These are phyloP conservation scores for Piscicola geometra DNA, from an alignment of 2,888 invertebrate genomes.

Conservation along the genomic window DNA sequence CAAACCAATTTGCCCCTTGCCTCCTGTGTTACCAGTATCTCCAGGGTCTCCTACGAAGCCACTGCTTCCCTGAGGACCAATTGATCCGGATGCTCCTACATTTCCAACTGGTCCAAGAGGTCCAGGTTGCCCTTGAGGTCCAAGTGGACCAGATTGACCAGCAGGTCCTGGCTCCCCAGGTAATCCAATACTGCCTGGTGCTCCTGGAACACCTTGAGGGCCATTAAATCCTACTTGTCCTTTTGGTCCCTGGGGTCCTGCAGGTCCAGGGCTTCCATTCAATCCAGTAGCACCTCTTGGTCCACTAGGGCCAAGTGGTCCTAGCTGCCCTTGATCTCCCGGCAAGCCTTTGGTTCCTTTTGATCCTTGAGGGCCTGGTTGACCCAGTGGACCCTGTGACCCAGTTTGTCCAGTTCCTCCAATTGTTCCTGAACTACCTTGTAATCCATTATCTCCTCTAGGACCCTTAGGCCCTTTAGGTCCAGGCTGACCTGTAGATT, in stretches of 20 bases:
- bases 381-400: conserved; percentile 35
- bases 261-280: conserved; percentile 35
- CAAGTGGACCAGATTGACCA: conserved; percentile 35
- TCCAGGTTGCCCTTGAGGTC: conserved; percentile 43
- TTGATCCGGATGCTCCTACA: conserved; percentile 26
- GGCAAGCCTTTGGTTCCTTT: conserved; percentile 17
- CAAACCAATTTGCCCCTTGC: conserved; percentile 9
- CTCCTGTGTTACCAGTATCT: conserved; percentile 22
- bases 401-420: conserved; percentile 39
- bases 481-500: conserved; percentile 18
- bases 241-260: conserved; percentile 35
- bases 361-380: conserved; percentile 35
- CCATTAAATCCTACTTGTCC: conserved; percentile 36
- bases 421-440: conserved; percentile 33
- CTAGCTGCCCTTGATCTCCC: conserved; percentile 25
- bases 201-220: conserved; percentile 32
- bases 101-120: conserved; percentile 32
- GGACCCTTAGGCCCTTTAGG: conserved; percentile 38
- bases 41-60: conserved; percentile 26
- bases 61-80: conserved; percentile 24
- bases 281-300: conserved; percentile 22
- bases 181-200: conserved; percentile 31
- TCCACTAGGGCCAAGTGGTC: conserved; percentile 36
- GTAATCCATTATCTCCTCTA: conserved; percentile 29
- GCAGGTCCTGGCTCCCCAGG: conserved; percentile 25